Base-by-base conservation (phyloP, 2,113 vertebrate species). In the Zeus faber region DNA sequence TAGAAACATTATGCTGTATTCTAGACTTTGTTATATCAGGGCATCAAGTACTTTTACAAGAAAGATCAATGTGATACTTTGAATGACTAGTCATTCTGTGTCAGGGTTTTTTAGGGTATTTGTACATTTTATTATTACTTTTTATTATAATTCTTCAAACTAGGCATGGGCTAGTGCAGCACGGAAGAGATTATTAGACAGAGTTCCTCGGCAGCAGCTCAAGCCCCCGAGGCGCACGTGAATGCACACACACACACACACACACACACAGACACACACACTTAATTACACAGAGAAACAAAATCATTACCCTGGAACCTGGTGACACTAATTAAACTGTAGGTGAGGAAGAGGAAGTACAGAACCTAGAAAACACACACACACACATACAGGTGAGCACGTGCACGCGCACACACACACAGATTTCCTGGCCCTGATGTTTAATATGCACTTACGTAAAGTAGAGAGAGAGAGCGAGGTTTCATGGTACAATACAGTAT, bases 291-390 rank as follows among this genome's bases (percentile, higher is more conserved):
- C 26, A 63, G 58, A 21, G 14, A 53, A 58, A 66, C 22, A 23
- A 22, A 56, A 57, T 72, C 44, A 66, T 66, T 75, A 60, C 59
- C 62, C 17, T 44, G 13, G 8, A 35, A 67, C 35, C 18, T 54
- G 53, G 43, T 55, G 68, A 58, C 47, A 58, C 37, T 65, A 51
- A 73, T 76, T 59, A 76, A 67, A 57, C 21, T 33, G 23, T n/a
- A 62, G 26, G 35, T 11, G 13, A 57, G 41, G 18, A 27, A 52
- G 37, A 35, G 50, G 35, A 14, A 49, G 8, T 1, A 37, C 33
- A 11, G 6, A n/a, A n/a, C 33, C 13, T 11, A 37, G 20, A 17
- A 39, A 0, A 17, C 46, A 47, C 26, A 0, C 17, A 11, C 49
- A 49, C 27, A 49, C 47, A 16, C 6, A 6, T 3, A 25, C 22